These are phyloP conservation scores for Ptychoptera contaminata DNA, from an alignment of 2,888 invertebrate genomes.

Conservation along the genomic window DNA sequence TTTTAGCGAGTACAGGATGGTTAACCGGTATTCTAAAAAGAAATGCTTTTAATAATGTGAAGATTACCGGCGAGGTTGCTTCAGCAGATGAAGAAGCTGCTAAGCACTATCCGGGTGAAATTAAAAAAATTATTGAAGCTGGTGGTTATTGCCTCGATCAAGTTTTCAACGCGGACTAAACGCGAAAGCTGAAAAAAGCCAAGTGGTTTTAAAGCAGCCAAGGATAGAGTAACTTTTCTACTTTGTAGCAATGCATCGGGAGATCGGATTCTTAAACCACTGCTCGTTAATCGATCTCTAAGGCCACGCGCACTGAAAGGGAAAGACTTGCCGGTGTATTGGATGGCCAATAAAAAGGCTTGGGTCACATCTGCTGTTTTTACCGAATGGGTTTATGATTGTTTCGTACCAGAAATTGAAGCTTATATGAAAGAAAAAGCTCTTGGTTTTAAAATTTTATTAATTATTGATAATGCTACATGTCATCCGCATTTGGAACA, in stretches of 20 bases:
- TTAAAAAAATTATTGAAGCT: background rate
- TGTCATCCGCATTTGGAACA: too few species aligned
- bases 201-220: slow-evolving; percentile 8
- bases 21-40: background rate
- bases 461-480: too few species aligned
- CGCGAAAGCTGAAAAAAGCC: background rate
- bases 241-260: slow-evolving; percentile 16
- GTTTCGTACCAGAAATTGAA: slow-evolving; percentile 1
- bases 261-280: slow-evolving; percentile 14
- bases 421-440: background rate
- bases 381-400: background rate
- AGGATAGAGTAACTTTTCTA: slow-evolving; percentile 15
- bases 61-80: background rate
- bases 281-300: slow-evolving; percentile 13
- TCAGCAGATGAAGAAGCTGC: slow-evolving; percentile 1
- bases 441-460: too few species aligned
- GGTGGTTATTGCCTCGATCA: background rate
- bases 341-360: background rate
- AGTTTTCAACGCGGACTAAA: background rate
- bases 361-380: slow-evolving; percentile 10
- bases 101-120: background rate
- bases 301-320: slow-evolving; percentile 13
- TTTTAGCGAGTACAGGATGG: background rate
- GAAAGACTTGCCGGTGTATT: slow-evolving; percentile 7
- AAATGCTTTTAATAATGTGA: background rate